Base-by-base conservation (phyloP, 2,797 vertebrate species). In the Momotus momota region DNA sequence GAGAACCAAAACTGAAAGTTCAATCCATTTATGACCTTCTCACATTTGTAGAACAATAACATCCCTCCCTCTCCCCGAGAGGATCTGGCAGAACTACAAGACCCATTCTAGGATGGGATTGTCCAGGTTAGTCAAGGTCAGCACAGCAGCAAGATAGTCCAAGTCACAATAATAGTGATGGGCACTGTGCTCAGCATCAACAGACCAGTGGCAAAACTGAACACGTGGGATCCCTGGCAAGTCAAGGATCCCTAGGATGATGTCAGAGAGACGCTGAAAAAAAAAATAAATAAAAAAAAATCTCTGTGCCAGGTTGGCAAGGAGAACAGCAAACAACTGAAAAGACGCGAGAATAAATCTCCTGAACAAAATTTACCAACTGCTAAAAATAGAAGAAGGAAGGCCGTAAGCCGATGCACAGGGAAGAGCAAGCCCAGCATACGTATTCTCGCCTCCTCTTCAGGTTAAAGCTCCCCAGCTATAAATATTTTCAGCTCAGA, bases 21-120 rank as follows among this genome's bases (percentile, higher is more conserved):
- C 29, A 22, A 6, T 13, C 43, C 58, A 4, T 14, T 5, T 10
- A 2, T 1, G 41, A 3, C 19, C 51, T 33, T 21, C 31, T 35
- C 62, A 4, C 2, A 2, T 0, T 0, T 14, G 25, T 4, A 38
- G 75, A 3, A 22, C 22, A 4, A 5, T 0, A n/a, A 14, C 4
- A 0, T 29, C 38, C 27, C 14, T 61, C 26, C 38, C 35, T 58
- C 22, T 12, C 5, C 38, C 7, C 1, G 4, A 40, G 13, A 7
- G 3, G 64, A 40, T 5, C n/a, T 2, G n/a, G n/a, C 60, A 80
- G 71, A 43, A 70, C 17, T 4, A 35, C n/a, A 3, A 4, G 7
- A 61, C 62, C 75, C 9, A 6, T 58, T 13, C 29, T 12, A 16
- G 22, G 41, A 35, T 11, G 73, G 31, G 12, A 54, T 16, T n/a